Percentiles rank a stretch among this genome's conserved stretches.
Conservation (phyloP, 2,797 vertebrate species). For the Hephaestus fuliginosus region DNA sequence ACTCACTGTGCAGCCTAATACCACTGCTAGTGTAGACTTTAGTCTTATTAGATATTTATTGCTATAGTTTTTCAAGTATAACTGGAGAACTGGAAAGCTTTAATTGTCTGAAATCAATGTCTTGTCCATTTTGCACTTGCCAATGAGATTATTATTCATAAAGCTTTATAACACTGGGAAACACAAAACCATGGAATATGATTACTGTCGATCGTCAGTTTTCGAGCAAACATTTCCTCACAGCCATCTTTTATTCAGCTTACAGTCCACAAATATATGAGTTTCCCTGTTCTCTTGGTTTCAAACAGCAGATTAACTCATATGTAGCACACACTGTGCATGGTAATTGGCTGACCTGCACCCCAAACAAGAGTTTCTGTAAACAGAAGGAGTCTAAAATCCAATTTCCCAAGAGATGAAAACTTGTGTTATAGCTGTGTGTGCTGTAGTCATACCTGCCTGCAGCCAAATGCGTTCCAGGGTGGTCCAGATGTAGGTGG, state of each 20-base stretch:
- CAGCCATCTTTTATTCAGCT: neutral
- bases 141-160: constrained; percentile 12
- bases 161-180: constrained; percentile 1
- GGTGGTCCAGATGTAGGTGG: constrained; percentile 92
- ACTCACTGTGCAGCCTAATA: neutral
- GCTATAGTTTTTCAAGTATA: neutral
- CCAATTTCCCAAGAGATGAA: constrained; percentile 11
- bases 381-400: neutral
- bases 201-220: neutral
- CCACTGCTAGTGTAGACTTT: neutral
- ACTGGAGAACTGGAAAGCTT: neutral
- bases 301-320: neutral
- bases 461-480: constrained; percentile 98
- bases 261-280: neutral
- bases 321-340: neutral
- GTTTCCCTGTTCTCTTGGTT: neutral
- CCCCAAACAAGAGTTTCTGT: neutral
- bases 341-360: neutral
- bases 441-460: constrained; percentile 86
- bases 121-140: neutral
- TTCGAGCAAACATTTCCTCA: neutral
- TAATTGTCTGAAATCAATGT: neutral
- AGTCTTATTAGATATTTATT: neutral
- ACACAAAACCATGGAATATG: constrained; percentile 7
- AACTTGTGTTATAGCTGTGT: neutral